These are phyloP conservation scores for Gryllus longicercus DNA, from an alignment of 2,888 invertebrate species.

Conservation along the genomic window DNA sequence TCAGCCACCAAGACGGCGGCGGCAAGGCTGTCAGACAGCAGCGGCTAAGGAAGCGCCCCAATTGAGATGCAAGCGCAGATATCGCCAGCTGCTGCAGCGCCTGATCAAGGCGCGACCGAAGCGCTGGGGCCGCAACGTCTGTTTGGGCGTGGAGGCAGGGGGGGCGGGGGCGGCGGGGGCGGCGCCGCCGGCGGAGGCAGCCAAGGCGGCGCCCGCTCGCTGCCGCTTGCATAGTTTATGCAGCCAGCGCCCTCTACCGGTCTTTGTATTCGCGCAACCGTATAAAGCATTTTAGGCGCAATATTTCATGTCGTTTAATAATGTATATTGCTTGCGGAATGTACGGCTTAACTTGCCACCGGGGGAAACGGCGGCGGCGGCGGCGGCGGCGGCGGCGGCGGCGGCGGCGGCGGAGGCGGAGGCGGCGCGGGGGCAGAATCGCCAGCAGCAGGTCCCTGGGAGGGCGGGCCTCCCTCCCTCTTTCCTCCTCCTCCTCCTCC, in stretches of 20 bases:
- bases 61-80: too few relatives aligned
- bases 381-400: neutral
- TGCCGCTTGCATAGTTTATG: neutral
- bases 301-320: slow-evolving; percentile 1
- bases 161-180: too few relatives aligned
- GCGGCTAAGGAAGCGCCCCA: neutral
- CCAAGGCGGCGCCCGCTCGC: neutral
- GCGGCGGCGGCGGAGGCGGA: neutral
- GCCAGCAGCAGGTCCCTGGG: too few relatives aligned
- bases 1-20: neutral
- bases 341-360: slow-evolving; percentile 1
- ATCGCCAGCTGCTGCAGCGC: too few relatives aligned
- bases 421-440: neutral
- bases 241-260: neutral
- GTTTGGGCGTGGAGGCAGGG: too few relatives aligned
- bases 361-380: neutral
- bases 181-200: too few relatives aligned
- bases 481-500: too few relatives aligned
- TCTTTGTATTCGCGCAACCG: slow-evolving; percentile 1
- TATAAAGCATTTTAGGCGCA: slow-evolving; percentile 17
- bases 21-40: neutral
- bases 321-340: slow-evolving; percentile 17
- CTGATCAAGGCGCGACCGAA: too few relatives aligned
- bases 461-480: too few relatives aligned
- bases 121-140: too few relatives aligned